A percentile compares a stretch with the other conserved stretches of the same genome.
Conservation (phyloP, 2,888 invertebrate species). For the Drosophila phalerata region DNA sequence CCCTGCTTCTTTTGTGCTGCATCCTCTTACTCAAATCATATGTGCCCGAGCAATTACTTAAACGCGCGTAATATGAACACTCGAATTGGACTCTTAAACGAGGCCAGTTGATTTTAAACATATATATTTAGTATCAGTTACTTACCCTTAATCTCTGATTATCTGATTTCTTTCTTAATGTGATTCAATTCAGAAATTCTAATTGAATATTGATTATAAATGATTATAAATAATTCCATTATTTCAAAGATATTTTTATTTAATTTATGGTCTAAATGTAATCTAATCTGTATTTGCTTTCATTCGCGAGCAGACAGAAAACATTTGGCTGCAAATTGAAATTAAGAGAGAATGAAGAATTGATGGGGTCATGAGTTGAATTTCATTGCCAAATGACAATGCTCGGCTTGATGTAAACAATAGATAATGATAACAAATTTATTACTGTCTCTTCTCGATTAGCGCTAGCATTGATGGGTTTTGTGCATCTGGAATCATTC, state of each 20-base stretch:
- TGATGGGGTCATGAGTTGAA: constrained; percentile 27
- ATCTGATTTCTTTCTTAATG: neutral
- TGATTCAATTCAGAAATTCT: neutral
- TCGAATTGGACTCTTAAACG: constrained; percentile 33
- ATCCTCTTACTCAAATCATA: constrained; percentile 22
- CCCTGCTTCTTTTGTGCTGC: neutral
- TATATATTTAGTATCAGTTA: neutral
- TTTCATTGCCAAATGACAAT: constrained; percentile 51
- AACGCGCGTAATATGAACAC: constrained; percentile 41
- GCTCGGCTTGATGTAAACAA: constrained; percentile 40
- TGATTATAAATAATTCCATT: neutral
- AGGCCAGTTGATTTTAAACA: constrained; percentile 32
- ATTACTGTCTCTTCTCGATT: constrained; percentile 58
- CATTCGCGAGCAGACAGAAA: constrained; percentile 6
- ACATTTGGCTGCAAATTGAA: constrained; percentile 28
- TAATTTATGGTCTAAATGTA: neutral
- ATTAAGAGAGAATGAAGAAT: constrained; percentile 35
- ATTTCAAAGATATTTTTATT: neutral
- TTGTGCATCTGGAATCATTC: constrained; percentile 64
- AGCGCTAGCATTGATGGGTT: constrained; percentile 18
- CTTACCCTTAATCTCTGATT: neutral
- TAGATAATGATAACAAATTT: constrained; percentile 68
- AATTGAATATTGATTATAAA: constrained; percentile 3
- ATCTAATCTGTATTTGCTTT: neutral
- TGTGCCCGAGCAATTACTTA: constrained; percentile 58